phyloP scores from a whole-genome alignment of 2,113 vertebrate genomes.

The Eurypyga helias region DNA sequence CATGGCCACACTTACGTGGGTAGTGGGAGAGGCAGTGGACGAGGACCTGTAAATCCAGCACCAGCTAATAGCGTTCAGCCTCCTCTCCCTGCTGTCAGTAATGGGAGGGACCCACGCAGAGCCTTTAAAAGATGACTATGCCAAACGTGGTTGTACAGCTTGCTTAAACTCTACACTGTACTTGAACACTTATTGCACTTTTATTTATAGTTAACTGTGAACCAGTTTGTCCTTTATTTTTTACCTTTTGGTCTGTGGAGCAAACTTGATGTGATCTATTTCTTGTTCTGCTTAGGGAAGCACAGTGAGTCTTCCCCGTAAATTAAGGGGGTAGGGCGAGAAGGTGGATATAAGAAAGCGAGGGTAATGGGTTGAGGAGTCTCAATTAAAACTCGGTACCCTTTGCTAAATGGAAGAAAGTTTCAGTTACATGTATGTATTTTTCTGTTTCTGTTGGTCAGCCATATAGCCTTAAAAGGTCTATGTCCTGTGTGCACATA shows the following conservation, averaged over 20 bases:
- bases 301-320: constrained; percentile 21
- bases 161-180: constrained; percentile 83
- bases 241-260: constrained; percentile 59
- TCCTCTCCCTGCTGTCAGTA: constrained; percentile 84
- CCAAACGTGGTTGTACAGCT: constrained; percentile 60
- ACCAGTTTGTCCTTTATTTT: constrained; percentile 65
- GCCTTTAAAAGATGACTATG: constrained; percentile 84
- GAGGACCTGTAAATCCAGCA: constrained; percentile 77
- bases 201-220: constrained; percentile 87
- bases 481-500: neutral
- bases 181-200: constrained; percentile 99
- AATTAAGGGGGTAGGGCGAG: neutral
- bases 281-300: constrained; percentile 56
- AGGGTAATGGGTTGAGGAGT: constrained; percentile 24
- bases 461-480: constrained; percentile 73
- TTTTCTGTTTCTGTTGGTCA: constrained; percentile 61
- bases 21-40: constrained; percentile 85
- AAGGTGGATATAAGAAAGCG: constrained; percentile 34
- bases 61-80: constrained; percentile 76
- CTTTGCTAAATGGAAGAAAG: constrained; percentile 44
- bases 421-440: constrained; percentile 29
- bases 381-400: constrained; percentile 15
- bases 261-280: constrained; percentile 52
- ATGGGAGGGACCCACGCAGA: constrained; percentile 95
- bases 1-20: constrained; percentile 69